Evolutionary conservation across 2,797 vertebrate species (phyloP), one percentile per base, ranked within the genome.

Genomic region (Mallotus villosus): DNA sequence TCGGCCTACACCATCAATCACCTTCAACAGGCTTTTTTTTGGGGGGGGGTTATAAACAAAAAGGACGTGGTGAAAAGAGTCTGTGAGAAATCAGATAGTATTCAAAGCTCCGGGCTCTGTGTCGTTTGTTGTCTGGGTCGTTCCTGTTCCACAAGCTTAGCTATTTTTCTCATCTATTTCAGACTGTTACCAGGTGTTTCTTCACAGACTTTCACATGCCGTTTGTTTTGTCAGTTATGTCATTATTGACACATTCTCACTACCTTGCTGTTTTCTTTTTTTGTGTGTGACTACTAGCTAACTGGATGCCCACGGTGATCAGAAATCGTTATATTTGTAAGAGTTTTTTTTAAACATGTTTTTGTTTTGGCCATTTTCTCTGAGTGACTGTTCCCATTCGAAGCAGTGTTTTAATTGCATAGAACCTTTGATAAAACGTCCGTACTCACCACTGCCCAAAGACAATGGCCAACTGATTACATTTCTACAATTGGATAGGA

Each of bases 1-100:
- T 73, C 70, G 71, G 58, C 77, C 63, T 41, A 57, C 27, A 49
- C 70, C 63, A 73, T 82, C 49, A 41, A 46, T 80, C 59, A 65
- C 69, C 49, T 55, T 34, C 32, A 19, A 46, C 46, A 46, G 51
- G 49, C 6, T 12, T 41, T 41, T 41, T 34, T 62, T 62, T 27
- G 21, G 8, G 37, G 37, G 32, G 21, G 8, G 37, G 37, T 41
- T 41, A 1, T 2, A 41, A 41, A 41, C 9, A 11, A 53, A 71
- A 63, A 62, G 49, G 37, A 79, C 49, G 77, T 21, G 62, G 60
- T 5, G 21, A 57, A 12, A 41, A 41, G 11, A 41, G 37, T 7
- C 11, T 41, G 8, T 41, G 11, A 41, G 37, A 41, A 41, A 11
- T 7, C 37, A 12, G 2, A 41, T 7, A 14, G 11, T 7, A 11